Evolutionary conservation across 1,140 invertebrate species (phyloP).

Genomic region (Drosophila athabasca): DNA sequence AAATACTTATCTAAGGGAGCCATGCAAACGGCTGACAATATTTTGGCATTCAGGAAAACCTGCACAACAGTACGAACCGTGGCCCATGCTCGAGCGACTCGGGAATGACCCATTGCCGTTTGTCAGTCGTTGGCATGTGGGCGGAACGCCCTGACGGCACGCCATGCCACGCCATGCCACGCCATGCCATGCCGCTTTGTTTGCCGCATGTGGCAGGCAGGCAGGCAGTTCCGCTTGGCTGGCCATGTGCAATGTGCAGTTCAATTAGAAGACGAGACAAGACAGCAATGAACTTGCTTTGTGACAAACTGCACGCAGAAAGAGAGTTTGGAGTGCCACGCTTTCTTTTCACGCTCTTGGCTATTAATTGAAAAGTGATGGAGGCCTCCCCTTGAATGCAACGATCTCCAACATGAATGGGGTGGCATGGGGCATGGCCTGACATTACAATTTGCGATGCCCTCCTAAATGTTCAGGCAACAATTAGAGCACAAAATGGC

Average conservation of each 20-base stretch:
- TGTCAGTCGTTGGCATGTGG: constrained; percentile 43
- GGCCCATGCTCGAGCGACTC: constrained; percentile 49
- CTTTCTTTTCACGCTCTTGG: constrained; percentile 75
- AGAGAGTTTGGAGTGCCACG: constrained; percentile 29
- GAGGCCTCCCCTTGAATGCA: neutral
- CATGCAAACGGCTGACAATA: constrained; percentile 9
- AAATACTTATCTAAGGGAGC: constrained; percentile 49
- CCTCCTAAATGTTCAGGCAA: constrained; percentile 8
- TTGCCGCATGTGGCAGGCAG: too few species aligned
- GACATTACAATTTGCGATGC: constrained; percentile 57
- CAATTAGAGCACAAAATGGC: constrained; percentile 71
- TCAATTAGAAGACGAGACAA: constrained; percentile 43
- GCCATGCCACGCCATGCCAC: constrained; percentile 10
- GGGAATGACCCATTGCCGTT: constrained; percentile 27
- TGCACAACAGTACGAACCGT: constrained; percentile 44
- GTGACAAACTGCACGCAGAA: constrained; percentile 51
- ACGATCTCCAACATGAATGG: neutral
- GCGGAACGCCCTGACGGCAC: constrained; percentile 34
- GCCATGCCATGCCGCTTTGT: constrained; percentile 11
- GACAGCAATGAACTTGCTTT: constrained; percentile 30
- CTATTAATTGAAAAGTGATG: constrained; percentile 66
- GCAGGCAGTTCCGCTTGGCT: constrained; percentile 55
- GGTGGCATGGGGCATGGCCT: constrained; percentile 21
- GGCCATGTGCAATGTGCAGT: constrained; percentile 53
- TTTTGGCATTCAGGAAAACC: constrained; percentile 45